Evolutionary conservation across 1,140 invertebrate genomes (phyloP), one percentile per base, ranked within the genome.

Genomic region (Bombus turneri): DNA sequence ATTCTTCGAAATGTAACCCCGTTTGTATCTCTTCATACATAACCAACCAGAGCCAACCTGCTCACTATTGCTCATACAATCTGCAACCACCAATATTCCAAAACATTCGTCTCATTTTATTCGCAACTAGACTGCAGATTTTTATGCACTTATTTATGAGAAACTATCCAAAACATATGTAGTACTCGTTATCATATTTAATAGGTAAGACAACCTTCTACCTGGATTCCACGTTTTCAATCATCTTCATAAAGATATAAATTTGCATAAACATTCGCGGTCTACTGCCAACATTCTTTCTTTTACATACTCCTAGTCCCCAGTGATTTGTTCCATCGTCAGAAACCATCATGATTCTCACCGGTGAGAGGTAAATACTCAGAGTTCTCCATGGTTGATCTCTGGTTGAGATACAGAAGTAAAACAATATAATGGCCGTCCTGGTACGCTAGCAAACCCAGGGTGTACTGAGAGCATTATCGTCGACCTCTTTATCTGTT

Each of bases 401-500:
- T 91, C 84, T 74, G 75, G 47, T 76, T 72, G 85, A 88, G 89
- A 88, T 88, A 90, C 82, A 85, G 83, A 88, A 74, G 81, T 91
- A 91, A 91, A 91, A 91, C 90, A 91, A 91, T 91, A 91, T 90
- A 91, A 91, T 91, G 86, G 85, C 87, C 88, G 85, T 74, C 85
- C 62, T 87, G 87, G 78, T 85, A 81, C 62, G 69, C 81, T 68
- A 82, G 75, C 81, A 79, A 75, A 90, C 78, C 85, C 85, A 75
- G 86, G 85, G 82, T 82, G 87, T 79, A 88, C 86, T 72, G 85
- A 77, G 64, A 77, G 85, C 87, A 92, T 92, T 92, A 92, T 92
- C 88, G 87, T 91, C 90, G 89, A 91, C 88, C 91, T 91, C 91
- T 92, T 91, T 92, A 92, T 92, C 92, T 90, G 76, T 66, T 86